Percentiles rank a stretch among this genome's conserved stretches.
These are phyloP conservation scores for Radopholus similis DNA, from an alignment of 1,140 invertebrate species.

Conservation along the genomic window DNA sequence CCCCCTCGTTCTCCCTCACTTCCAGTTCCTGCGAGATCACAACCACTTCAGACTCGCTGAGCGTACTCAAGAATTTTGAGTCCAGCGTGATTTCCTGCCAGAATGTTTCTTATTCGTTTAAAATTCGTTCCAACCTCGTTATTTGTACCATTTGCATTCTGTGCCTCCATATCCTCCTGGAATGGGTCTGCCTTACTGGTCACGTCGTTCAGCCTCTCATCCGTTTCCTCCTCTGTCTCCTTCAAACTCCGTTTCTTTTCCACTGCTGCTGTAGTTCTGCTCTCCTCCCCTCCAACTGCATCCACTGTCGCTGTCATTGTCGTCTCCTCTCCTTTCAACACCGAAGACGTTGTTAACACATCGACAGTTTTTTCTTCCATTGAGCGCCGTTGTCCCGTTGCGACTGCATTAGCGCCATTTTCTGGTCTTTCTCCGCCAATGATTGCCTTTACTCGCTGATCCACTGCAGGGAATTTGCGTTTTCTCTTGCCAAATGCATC, in stretches of 20 bases:
- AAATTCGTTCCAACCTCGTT: background rate
- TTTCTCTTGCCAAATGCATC: no score
- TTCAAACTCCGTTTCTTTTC: background rate
- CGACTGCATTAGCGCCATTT: no score
- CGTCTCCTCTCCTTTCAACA: background rate
- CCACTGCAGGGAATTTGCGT: no score
- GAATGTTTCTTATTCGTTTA: background rate
- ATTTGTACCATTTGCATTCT: conserved; percentile 1
- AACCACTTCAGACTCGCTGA: conserved; percentile 1
- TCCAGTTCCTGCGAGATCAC: conserved; percentile 3
- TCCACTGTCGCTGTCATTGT: background rate
- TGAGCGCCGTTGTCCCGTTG: no score
- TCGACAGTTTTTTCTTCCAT: no score
- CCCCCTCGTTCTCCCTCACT: background rate
- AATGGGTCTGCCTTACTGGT: background rate
- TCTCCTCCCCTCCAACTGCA: no score
- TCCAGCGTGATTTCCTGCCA: background rate
- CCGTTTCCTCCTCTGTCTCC: background rate
- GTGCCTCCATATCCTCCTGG: conserved; percentile 1
- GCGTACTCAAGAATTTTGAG: background rate
- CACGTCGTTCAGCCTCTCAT: background rate
- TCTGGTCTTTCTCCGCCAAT: no score
- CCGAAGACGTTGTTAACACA: no score
- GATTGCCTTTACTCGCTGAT: no score
- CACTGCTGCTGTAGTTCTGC: background rate